Evolutionary conservation across 2,888 invertebrate genomes (phyloP), one percentile per base, ranked within the genome.

Genomic region (Pachliopta kotzebuea): DNA sequence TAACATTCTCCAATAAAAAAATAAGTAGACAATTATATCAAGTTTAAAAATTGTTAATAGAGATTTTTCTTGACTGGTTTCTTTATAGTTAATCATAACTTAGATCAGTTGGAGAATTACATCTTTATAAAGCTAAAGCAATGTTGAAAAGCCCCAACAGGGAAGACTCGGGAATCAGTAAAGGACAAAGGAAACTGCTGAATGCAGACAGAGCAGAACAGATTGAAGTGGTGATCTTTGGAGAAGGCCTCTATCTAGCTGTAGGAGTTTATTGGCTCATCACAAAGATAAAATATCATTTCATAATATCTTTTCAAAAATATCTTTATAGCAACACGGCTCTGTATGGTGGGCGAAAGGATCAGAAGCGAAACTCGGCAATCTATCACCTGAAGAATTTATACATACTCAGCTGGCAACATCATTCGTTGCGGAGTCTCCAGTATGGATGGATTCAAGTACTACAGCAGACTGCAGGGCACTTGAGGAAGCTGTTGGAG

Each of bases 371-470:
- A 92, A 92, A 0, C 88, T 99, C 21, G 80, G 86, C 62, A 93
- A 86, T 56, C 88, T 98, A 29, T 93, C 96, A 61, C 90, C 96
- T 0, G 93, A 94, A 11, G 94, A 95, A 75, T 96, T 96, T 83
- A 85, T 98, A 11, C 96, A 97, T 88, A 94, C 96, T 24, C 98
- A 98, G 86, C 88, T 99, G 50, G 94, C 95, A 7, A 88, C 92
- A 0, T 94, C 94, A 11, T 99, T 99, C 84, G 94, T 96, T 18
- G 81, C 96, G 0, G 94, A 96, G 70, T 96, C 98, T 14, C 99
- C 99, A 0, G 95, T 98, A 20, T 99, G 99, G 99, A 98, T 98
- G 98, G 99, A 99, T 84, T 96, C 96, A 6, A 97, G 98, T 95
- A 71, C 92, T 4, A 93, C 93, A 0, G 86, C 90, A 50, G 95